Conservation (phyloP, 2,113 vertebrate genomes). For the Atrichornis clamosus region DNA sequence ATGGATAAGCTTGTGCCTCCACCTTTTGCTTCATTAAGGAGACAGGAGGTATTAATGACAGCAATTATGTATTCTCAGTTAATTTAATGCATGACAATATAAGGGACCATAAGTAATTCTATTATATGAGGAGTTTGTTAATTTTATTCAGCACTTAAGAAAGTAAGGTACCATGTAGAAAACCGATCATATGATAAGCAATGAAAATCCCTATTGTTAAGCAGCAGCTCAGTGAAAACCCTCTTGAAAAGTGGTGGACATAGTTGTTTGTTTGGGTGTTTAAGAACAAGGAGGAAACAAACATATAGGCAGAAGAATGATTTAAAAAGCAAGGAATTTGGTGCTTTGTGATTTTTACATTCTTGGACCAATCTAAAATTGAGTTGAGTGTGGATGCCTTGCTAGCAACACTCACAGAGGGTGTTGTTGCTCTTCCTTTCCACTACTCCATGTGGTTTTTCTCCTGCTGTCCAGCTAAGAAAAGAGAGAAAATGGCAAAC, state of each 20-base stretch:
- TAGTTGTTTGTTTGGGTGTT: neutral
- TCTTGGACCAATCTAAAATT: neutral
- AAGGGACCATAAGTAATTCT: neutral
- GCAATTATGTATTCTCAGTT: neutral
- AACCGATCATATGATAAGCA: neutral
- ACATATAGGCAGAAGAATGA: neutral
- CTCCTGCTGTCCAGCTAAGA: neutral
- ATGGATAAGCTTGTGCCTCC: neutral
- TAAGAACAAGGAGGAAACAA: neutral
- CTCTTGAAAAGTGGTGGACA: neutral
- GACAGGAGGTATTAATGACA: conserved; percentile 18
- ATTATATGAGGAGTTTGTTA: neutral
- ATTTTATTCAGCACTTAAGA: neutral
- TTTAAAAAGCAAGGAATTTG: neutral
- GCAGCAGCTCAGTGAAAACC: neutral
- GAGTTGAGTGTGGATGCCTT: neutral
- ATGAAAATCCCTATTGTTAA: neutral
- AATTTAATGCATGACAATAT: neutral
- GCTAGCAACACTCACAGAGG: neutral
- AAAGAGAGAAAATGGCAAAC: neutral
- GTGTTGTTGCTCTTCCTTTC: neutral
- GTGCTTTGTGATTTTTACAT: neutral
- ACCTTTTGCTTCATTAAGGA: neutral
- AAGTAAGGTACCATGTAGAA: neutral
- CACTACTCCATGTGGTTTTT: neutral